Evolutionary conservation across 2,888 invertebrate genomes (phyloP).

Genomic region (Erynnis tages): DNA sequence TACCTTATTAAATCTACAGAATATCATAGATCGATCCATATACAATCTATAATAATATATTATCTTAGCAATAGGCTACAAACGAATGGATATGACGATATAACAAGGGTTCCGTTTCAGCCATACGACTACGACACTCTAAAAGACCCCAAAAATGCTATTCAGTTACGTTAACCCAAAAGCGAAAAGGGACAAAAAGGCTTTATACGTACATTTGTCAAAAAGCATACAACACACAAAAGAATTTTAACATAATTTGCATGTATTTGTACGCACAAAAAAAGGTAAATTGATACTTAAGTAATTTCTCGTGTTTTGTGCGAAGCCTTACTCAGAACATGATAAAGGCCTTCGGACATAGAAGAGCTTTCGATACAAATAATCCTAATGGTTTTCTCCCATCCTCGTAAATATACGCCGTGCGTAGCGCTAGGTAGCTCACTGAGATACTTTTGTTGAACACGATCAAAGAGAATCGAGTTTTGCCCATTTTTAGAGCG

Average conservation of each 20-base stretch:
- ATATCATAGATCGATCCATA: no score
- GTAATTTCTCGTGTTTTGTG: slow-evolving; percentile 22
- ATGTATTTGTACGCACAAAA: slow-evolving; percentile 1
- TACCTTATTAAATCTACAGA: no score
- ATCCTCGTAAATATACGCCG: slow-evolving; percentile 14
- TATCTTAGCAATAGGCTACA: no score
- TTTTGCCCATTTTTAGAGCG: no score
- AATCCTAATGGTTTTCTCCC: slow-evolving; percentile 19
- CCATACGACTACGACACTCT: no score
- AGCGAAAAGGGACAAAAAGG: not conserved
- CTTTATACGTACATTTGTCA: not conserved
- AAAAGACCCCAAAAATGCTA: no score
- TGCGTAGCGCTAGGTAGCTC: not conserved
- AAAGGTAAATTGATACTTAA: slow-evolving; percentile 14
- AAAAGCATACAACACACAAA: not conserved
- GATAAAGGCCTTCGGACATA: slow-evolving; percentile 14
- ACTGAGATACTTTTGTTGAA: no score
- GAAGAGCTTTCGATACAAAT: slow-evolving; percentile 15
- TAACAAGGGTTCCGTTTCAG: no score
- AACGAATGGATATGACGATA: no score
- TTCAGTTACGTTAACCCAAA: not conserved
- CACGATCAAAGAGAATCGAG: no score
- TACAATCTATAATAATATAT: no score
- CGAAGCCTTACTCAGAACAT: slow-evolving; percentile 1
- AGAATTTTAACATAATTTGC: slow-evolving; percentile 2